Base-by-base conservation (phyloP, 2,113 vertebrate species). In the Orycteropus afer region DNA sequence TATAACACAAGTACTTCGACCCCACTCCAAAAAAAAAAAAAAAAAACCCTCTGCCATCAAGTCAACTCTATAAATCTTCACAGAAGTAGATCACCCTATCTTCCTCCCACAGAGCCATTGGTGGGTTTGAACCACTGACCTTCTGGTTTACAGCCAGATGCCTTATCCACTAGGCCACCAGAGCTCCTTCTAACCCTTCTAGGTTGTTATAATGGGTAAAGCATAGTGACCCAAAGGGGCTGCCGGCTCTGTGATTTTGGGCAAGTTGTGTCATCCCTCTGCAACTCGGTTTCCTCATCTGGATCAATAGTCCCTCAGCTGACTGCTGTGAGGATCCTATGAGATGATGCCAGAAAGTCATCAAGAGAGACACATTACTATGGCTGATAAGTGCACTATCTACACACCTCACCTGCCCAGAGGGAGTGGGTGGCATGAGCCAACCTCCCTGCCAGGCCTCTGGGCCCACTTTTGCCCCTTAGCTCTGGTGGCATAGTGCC, bases 211-310 rank as follows among this genome's bases (percentile, higher is more conserved):
- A 27, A 32, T 9, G 4, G 55, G 73, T n/a, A 27, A 20, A 6
- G 80, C 0, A 10, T 27, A 18, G 22, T 14, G 40, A n/a, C 9
- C 69, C 3, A 29, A 37, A 12, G 25, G 37, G 61, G 32, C 59
- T 40, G 59, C 51, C 6, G 61, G 17, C 23, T 55, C 65, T 57
- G 77, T 49, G 45, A n/a, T 73, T 23, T 22, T 53, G 12, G n/a
- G 49, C 42, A 27, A 12, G 5, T 15, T 25, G 15, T 0, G 10
- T 20, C 0, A 0, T 37, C 9, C 2, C 29, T n/a, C 57, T 2
- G 2, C 32, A 85, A 80, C 91, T 94, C 85, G 59, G 78, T 81
- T 32, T 86, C 93, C 82, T 34, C 3, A 23, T 53, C 67, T 20
- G 34, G 0, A 15, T 1, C 40, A 69, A 51, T 12, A 3, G 17